A percentile compares a stretch with the other conserved stretches of the same genome.
Evolutionary conservation across 2,113 vertebrate species (phyloP).

Genomic region (Hippocampus zosterae): DNA sequence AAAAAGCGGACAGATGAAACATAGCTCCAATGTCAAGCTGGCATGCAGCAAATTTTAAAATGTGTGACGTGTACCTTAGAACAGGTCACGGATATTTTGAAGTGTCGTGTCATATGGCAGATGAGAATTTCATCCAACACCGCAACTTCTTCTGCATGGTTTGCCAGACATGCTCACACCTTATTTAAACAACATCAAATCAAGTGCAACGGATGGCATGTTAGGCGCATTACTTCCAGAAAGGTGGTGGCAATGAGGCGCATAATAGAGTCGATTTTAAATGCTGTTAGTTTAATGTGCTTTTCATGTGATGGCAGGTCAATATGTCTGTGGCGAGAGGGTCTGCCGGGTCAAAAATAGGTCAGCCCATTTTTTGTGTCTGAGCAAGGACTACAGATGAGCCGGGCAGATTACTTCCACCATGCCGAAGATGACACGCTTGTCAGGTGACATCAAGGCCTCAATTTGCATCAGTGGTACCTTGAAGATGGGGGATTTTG

Average conservation of each 20-base stretch:
- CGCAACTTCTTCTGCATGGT: slow-evolving; percentile 2
- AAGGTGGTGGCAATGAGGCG: background rate
- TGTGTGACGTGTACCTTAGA: slow-evolving; percentile 5
- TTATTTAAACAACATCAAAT: slow-evolving; percentile 13
- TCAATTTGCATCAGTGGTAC: background rate
- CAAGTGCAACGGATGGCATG: slow-evolving; percentile 5
- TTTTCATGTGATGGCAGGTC: slow-evolving; percentile 24
- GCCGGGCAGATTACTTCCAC: background rate
- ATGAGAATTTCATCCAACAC: slow-evolving; percentile 13
- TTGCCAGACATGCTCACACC: slow-evolving; percentile 2
- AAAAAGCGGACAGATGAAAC: slow-evolving; percentile 15
- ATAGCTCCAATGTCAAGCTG: background rate
- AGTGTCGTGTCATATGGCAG: slow-evolving; percentile 11
- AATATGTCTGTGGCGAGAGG: slow-evolving; percentile 13
- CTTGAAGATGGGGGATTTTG: background rate
- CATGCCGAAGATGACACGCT: background rate
- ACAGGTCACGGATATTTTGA: slow-evolving; percentile 24
- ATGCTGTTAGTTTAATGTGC: slow-evolving; percentile 15
- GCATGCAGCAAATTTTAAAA: slow-evolving; percentile 6
- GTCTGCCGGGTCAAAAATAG: slow-evolving; percentile 12
- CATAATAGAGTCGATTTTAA: slow-evolving; percentile 14
- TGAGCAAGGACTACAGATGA: background rate
- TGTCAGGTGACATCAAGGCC: background rate
- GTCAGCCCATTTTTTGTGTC: slow-evolving; percentile 5
- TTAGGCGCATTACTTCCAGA: slow-evolving; percentile 10